These are phyloP conservation scores for Drosophila bunnanda DNA, from an alignment of 2,888 invertebrate genomes.

Conservation along the genomic window DNA sequence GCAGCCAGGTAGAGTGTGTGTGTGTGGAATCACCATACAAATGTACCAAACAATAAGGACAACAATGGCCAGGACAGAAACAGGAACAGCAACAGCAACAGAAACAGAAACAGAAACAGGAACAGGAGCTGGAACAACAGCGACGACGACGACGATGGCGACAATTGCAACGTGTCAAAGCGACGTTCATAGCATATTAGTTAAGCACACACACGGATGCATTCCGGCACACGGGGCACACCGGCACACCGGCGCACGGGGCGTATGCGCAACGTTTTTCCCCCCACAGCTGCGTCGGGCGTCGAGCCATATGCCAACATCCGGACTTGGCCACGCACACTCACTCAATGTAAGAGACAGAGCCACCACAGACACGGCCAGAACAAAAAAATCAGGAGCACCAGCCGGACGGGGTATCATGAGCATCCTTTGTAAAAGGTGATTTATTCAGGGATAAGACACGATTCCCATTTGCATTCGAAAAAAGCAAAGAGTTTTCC, in stretches of 20 bases:
- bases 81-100: slow-evolving; percentile 24
- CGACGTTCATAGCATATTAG: slow-evolving; percentile 58
- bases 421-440: neutral
- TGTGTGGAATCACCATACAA: slow-evolving; percentile 45
- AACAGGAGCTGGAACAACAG: slow-evolving; percentile 6
- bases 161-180: slow-evolving; percentile 67
- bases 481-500: neutral
- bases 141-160: slow-evolving; percentile 21
- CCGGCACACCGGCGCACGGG: slow-evolving; percentile 33
- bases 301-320: slow-evolving; percentile 59
- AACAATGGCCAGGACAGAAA: slow-evolving; percentile 24
- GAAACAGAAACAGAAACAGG: slow-evolving; percentile 10
- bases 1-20: neutral
- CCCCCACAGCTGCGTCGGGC: slow-evolving; percentile 38
- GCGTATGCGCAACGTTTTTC: slow-evolving; percentile 56
- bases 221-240: slow-evolving; percentile 7
- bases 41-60: slow-evolving; percentile 41
- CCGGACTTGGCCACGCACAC: slow-evolving; percentile 51
- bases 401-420: neutral
- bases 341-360: neutral
- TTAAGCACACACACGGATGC: slow-evolving; percentile 46
- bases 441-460: neutral
- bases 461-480: slow-evolving; percentile 5
- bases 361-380: neutral
- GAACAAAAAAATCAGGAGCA: neutral